Conservation (phyloP, 2,888 invertebrate species). For the Acrocyrtus sp. region DNA sequence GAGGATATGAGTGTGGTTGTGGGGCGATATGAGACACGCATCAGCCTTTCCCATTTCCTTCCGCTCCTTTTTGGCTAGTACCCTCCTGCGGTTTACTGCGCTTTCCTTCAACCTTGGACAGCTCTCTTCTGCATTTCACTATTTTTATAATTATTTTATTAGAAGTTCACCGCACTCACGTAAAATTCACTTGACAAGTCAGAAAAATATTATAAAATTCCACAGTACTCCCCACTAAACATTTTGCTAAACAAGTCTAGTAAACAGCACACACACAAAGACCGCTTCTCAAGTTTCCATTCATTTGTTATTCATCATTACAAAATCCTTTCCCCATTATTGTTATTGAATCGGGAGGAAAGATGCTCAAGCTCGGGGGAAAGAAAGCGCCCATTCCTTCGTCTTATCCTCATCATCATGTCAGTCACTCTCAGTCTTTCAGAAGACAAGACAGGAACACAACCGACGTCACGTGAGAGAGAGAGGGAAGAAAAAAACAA, state of each 20-base stretch:
- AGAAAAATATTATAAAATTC: conserved; percentile 15
- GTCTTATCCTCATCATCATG: conserved; percentile 23
- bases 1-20: not conserved
- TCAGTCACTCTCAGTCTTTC: conserved; percentile 29
- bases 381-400: conserved; percentile 10
- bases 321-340: not conserved
- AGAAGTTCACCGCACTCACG: too few relatives aligned
- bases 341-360: not conserved
- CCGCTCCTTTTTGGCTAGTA: too few relatives aligned
- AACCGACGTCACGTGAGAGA: conserved; percentile 1
- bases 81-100: too few relatives aligned
- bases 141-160: not conserved
- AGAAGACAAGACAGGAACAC: conserved; percentile 28
- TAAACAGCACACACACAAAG: too few relatives aligned
- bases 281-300: too few relatives aligned
- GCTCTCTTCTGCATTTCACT: too few relatives aligned
- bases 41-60: too few relatives aligned
- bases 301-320: conserved; percentile 35
- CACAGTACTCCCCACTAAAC: not conserved
- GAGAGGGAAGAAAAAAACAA: too few relatives aligned
- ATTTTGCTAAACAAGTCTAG: too few relatives aligned
- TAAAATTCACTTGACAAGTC: not conserved
- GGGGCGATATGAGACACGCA: not conserved
- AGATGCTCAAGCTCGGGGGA: conserved; percentile 4
- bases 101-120: not conserved